phyloP scores from a whole-genome alignment of 1,140 invertebrate species.

The Drosophila novamexicana region DNA sequence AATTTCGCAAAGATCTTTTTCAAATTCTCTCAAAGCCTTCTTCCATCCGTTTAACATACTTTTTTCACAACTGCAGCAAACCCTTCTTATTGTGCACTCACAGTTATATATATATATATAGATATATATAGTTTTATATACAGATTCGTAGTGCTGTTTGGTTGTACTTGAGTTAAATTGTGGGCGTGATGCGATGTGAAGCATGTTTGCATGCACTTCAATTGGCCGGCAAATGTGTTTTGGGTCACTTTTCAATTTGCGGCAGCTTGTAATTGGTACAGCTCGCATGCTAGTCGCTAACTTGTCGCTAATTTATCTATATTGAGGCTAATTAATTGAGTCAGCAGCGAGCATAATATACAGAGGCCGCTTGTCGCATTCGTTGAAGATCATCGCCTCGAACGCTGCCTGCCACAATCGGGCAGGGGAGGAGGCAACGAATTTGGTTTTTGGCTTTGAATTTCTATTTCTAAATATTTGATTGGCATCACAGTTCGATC shows the following conservation, averaged over 20 bases:
- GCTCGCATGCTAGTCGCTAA: constrained; percentile 60
- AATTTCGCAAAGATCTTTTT: too few species aligned
- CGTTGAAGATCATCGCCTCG: constrained; percentile 64
- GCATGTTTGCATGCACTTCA: constrained; percentile 71
- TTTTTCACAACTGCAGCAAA: too few species aligned
- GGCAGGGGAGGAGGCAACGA: not conserved
- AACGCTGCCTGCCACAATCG: constrained; percentile 20
- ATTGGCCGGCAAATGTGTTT: constrained; percentile 65
- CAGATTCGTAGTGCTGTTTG: too few species aligned
- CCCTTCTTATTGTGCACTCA: too few species aligned
- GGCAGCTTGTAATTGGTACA: constrained; percentile 18
- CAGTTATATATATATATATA: not conserved
- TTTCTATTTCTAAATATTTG: constrained; percentile 47
- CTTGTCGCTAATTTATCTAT: constrained; percentile 71
- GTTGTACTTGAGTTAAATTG: constrained; percentile 6
- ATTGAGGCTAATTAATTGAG: constrained; percentile 69
- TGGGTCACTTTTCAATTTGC: constrained; percentile 71
- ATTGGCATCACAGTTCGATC: constrained; percentile 44
- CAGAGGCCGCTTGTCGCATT: constrained; percentile 18
- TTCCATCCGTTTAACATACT: too few species aligned
- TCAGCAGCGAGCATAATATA: constrained; percentile 46
- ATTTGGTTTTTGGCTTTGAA: constrained; percentile 50
- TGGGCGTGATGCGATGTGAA: constrained; percentile 10
- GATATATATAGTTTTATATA: not conserved
- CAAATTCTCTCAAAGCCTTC: too few species aligned